Evolutionary conservation across 2,797 vertebrate species (phyloP).

Genomic region (Syngnathus rostellatus): DNA sequence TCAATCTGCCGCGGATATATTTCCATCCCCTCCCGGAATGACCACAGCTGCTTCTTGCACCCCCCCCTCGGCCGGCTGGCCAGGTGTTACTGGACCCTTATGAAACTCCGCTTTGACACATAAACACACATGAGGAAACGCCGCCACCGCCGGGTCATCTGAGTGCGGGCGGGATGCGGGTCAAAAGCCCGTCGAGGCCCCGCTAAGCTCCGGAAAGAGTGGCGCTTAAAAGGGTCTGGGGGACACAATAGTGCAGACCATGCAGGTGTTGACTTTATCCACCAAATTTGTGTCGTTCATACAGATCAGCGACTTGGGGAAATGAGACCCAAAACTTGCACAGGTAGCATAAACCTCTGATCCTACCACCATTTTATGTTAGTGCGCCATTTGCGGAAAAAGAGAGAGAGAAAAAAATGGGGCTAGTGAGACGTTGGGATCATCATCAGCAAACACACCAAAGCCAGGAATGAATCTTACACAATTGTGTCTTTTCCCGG

Average conservation of each 20-base stretch:
- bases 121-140: conserved; percentile 44
- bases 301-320: background rate
- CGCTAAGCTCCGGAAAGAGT: background rate
- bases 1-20: conserved; percentile 85
- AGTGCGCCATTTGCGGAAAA: background rate
- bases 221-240: background rate
- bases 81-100: conserved; percentile 55
- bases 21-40: conserved; percentile 64
- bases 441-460: background rate
- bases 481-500: background rate
- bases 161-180: background rate
- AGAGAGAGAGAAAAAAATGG: background rate
- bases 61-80: conserved; percentile 36
- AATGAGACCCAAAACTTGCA: background rate
- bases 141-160: conserved; percentile 7
- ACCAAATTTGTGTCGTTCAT: background rate
- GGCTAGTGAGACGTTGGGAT: background rate
- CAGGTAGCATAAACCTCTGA: no score
- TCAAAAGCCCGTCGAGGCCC: background rate
- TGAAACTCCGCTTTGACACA: conserved; percentile 34
- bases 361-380: no score
- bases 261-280: background rate
- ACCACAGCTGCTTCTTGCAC: conserved; percentile 74
- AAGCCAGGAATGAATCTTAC: background rate
- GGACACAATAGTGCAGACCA: conserved; percentile 1